Evolutionary conservation across 1,140 invertebrate genomes (phyloP).

Genomic region (Thalassaphorura encarpata): DNA sequence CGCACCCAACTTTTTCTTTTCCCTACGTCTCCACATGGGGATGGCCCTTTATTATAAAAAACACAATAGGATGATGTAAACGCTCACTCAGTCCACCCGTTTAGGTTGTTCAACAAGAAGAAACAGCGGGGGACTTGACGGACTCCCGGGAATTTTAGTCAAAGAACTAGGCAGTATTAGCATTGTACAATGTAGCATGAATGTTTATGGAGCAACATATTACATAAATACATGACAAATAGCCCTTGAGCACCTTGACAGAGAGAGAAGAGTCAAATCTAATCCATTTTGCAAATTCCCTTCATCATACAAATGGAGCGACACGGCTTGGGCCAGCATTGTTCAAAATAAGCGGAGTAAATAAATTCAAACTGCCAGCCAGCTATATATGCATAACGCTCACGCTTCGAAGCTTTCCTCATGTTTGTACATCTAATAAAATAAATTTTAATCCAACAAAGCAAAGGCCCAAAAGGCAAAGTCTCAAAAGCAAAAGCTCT

Average conservation of each 20-base stretch:
- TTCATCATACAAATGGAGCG: slow-evolving; percentile 9
- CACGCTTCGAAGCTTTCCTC: neutral
- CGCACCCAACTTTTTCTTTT: no score
- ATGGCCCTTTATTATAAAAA: no score
- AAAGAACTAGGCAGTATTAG: no score
- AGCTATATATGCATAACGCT: neutral
- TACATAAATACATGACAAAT: neutral
- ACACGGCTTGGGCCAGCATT: no score
- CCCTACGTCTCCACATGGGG: no score
- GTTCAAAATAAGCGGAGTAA: no score
- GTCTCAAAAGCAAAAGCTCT: neutral
- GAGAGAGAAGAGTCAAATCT: neutral
- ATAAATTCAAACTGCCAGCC: neutral
- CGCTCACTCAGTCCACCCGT: no score
- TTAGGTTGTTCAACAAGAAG: no score
- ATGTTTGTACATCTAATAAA: neutral
- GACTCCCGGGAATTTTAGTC: no score
- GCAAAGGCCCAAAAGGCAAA: neutral
- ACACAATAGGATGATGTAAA: no score
- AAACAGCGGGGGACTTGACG: no score
- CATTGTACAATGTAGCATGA: no score
- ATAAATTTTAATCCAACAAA: neutral
- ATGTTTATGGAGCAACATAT: neutral
- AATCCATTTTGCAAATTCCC: slow-evolving; percentile 16
- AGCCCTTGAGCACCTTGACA: neutral